These are phyloP conservation scores for Berghia stephanieae DNA, from an alignment of 1,140 invertebrate genomes.

Conservation along the genomic window DNA sequence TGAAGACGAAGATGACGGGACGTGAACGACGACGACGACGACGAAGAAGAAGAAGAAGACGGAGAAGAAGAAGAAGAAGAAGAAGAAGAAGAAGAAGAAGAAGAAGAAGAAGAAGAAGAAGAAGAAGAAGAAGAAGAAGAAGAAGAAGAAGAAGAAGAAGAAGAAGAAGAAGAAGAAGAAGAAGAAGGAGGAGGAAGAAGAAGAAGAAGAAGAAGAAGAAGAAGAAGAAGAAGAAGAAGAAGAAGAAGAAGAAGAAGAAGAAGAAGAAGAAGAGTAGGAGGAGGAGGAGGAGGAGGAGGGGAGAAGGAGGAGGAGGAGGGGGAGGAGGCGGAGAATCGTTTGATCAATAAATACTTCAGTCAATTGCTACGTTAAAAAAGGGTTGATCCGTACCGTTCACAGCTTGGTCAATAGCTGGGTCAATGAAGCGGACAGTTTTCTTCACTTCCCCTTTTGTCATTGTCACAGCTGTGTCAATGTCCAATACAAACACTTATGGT, in stretches of 20 bases:
- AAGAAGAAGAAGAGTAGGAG: too few relatives aligned
- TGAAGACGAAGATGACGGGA: too few relatives aligned
- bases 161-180: neutral
- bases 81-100: neutral
- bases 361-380: neutral
- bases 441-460: too few relatives aligned
- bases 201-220: neutral
- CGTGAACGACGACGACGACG: too few relatives aligned
- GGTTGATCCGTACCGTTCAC: neutral
- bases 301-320: neutral
- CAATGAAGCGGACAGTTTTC: neutral
- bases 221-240: too few relatives aligned
- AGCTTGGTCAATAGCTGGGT: neutral
- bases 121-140: constrained; percentile 10
- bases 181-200: too few relatives aligned
- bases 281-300: too few relatives aligned
- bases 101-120: neutral
- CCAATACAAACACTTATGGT: too few relatives aligned
- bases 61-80: neutral
- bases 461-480: too few relatives aligned
- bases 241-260: neutral
- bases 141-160: neutral
- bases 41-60: too few relatives aligned
- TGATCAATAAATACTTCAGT: neutral
- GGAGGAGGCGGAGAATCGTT: neutral